Base-by-base conservation (phyloP, 2,888 invertebrate species). In the Parnassius smintheus region DNA sequence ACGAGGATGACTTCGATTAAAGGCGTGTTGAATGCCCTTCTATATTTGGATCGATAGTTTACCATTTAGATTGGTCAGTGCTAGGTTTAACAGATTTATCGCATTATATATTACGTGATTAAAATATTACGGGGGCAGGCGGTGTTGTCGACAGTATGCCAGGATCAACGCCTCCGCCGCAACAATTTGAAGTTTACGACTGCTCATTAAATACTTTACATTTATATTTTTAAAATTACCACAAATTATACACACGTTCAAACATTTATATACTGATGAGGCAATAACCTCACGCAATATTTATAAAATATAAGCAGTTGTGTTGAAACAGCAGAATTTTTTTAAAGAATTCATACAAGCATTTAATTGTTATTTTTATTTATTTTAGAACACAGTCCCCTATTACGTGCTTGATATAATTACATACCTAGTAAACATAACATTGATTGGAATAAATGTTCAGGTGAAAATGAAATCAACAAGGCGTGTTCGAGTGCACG, bases 381-480 rank as follows among this genome's bases (percentile, higher is more conserved):
- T 13, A 13, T 49, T 49, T 49, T 9, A 49, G 44, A 46, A 55
- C n/a, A 9, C 9, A 45, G 13, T 41, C 49, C 44, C 45, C 44
- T 55, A 18, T 45, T 41, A 51, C 54, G 12, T 62, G 25, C 55
- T 41, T 63, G 18, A 55, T 59, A 44, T 63, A 59, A 59, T 35
- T 63, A 62, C 63, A 50, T 62, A 62, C 63, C 46, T 62, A 59
- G 57, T 57, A 61, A 63, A 63, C 56, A 59, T 64, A 62, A 70
- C 66, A 67, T 70, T 77, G 72, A 78, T 90, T 90, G 88, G 86
- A 87, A 86, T 88, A 82, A 84, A 91, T 91, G 88, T 90, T 90
- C 82, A 91, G 91, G 91, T 91, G 88, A 90, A 83, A 90, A 91
- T 91, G 91, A 90, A 91, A 90, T 83, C 91, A 77, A 80, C 89